Conservation (phyloP, 2,797 vertebrate species). For the Gobionotothen gibberifrons region DNA sequence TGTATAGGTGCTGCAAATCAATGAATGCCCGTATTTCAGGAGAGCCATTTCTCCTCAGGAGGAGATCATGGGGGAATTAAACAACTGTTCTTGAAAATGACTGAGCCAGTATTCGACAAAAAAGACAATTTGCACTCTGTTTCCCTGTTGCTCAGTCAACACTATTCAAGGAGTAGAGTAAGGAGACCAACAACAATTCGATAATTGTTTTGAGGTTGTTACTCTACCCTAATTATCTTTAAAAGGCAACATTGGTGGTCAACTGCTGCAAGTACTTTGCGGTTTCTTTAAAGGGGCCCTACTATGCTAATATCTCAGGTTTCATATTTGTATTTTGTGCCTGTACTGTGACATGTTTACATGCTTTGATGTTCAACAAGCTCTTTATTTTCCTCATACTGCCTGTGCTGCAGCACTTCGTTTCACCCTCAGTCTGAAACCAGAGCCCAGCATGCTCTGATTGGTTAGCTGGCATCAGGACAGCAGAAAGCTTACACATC, state of each 20-base stretch:
- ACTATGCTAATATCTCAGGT: too few relatives aligned
- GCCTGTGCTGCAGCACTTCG: too few relatives aligned
- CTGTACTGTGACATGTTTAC: too few relatives aligned
- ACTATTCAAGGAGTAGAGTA: slow-evolving; percentile 18
- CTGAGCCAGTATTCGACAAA: slow-evolving; percentile 19
- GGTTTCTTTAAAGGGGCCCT: not conserved
- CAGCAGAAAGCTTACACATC: too few relatives aligned
- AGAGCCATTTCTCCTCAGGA: slow-evolving; percentile 24
- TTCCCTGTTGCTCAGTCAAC: slow-evolving; percentile 30
- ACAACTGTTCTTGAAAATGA: slow-evolving; percentile 52
- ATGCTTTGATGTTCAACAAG: too few relatives aligned
- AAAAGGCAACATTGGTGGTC: not conserved
- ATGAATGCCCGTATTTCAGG: slow-evolving; percentile 24
- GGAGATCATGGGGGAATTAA: slow-evolving; percentile 41
- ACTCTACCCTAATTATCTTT: not conserved
- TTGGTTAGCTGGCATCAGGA: too few relatives aligned
- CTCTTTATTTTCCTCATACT: too few relatives aligned
- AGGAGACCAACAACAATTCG: slow-evolving; percentile 13
- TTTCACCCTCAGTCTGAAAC: too few relatives aligned
- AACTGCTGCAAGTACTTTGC: not conserved
- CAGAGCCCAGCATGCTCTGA: too few relatives aligned
- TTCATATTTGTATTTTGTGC: too few relatives aligned
- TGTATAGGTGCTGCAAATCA: slow-evolving; percentile 33
- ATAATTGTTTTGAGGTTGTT: slow-evolving; percentile 58
- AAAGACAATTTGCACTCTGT: slow-evolving; percentile 45